Evolutionary conservation across 2,888 invertebrate genomes (phyloP), one percentile per base, ranked within the genome.

Genomic region (Zaprionus lineosus): DNA sequence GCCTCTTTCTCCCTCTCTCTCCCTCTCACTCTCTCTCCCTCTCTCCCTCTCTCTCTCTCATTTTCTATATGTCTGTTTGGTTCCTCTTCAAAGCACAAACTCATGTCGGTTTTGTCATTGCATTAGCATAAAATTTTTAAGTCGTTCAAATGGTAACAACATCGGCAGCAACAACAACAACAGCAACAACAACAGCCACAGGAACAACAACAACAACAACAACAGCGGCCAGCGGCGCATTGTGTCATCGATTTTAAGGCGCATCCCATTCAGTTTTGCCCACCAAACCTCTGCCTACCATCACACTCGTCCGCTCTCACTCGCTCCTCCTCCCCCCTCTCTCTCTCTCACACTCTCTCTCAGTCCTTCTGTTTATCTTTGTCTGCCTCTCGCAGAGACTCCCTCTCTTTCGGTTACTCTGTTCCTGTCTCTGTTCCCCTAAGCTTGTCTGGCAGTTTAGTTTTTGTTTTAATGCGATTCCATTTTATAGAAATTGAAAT

Each of bases 61-160:
- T n/a, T n/a, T n/a, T n/a, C n/a, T n/a, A n/a, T n/a, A n/a, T n/a
- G n/a, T n/a, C n/a, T n/a, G n/a, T n/a, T n/a, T n/a, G n/a, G n/a
- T 4, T 9, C 1, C 16, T 7, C 6, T 3, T 11, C 28, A 44
- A 34, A 53, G 71, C 64, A 59, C 34, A 60, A 69, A 61, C 61
- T 69, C 74, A 61, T 72, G 72, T 72, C 69, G 56, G 59, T 56
- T 70, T 70, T 73, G 70, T 74, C 74, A 74, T 73, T 72, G 74
- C 73, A 72, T 72, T 72, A 72, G 58, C 72, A 72, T 73, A 73
- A 72, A 73, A 72, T 73, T 72, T 58, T 73, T 66, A 68, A 73
- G 70, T 74, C 70, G 48, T 64, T 61, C 65, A 69, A 66, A 69
- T 73, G 58, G 74, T 58, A 69, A 18, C 55, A 47, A 9, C 50